Evolutionary conservation across 1,140 invertebrate species (phyloP).

Genomic region (Sitobion miscanthi): DNA sequence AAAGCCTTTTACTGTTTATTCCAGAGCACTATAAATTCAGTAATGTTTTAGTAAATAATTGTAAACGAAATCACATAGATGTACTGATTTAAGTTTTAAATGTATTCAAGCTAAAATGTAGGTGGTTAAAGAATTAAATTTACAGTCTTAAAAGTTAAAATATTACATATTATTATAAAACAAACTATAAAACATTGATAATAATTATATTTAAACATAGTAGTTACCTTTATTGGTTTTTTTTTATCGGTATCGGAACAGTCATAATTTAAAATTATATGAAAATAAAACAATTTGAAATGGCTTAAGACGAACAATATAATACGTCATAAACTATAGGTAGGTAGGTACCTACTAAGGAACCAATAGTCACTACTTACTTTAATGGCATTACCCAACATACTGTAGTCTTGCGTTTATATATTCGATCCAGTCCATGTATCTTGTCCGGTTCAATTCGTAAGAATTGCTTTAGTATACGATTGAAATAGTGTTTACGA

Average conservation of each 20-base stretch:
- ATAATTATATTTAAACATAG: neutral
- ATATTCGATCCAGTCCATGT: neutral
- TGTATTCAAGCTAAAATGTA: neutral
- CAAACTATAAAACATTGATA: neutral
- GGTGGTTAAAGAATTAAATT: neutral
- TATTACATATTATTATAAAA: slow-evolving; percentile 1
- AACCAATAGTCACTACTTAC: neutral
- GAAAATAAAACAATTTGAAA: neutral
- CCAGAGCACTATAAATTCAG: neutral
- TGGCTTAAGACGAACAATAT: neutral
- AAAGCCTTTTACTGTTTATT: neutral
- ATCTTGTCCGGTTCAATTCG: neutral
- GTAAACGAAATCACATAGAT: neutral
- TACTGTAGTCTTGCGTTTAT: neutral
- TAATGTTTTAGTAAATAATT: neutral
- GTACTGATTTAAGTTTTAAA: neutral
- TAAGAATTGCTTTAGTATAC: neutral
- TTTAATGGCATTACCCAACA: neutral
- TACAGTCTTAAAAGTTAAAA: neutral
- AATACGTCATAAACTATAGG: slow-evolving; percentile 10
- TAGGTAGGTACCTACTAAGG: neutral
- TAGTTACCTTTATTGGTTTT: neutral
- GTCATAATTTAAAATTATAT: neutral
- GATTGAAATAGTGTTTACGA: neutral
- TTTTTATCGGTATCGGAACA: neutral